Evolutionary conservation across 2,113 vertebrate genomes (phyloP), one percentile per base, ranked within the genome.

Genomic region (Romanogobio albipinnatus): DNA sequence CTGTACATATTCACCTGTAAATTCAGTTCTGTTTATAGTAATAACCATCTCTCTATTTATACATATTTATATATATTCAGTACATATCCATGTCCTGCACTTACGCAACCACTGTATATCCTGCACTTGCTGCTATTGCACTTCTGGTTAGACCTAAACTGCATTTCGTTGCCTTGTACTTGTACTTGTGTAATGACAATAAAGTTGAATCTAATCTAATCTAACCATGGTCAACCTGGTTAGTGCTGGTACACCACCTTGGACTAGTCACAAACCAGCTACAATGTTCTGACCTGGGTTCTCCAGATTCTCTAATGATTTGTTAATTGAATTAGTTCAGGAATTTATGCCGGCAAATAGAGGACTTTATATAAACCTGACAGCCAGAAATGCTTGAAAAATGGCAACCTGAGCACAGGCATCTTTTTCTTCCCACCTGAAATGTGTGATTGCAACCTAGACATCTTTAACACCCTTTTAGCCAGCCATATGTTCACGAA

Each of bases 401-500:
- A 9, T 13, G 22, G 36, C 5, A 9, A 61, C 36, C 9, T 13
- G 24, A 78, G 15, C 36, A 45, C 13, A 5, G 13, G 9, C 19
- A 22, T 22, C 2, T 22, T 5, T 49, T 49, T 51, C 43, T 39
- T 53, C 56, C 17, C 80, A 56, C 11, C 22, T 70, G 29, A 71
- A 82, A 82, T 66, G 64, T 70, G 80, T 1, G 66, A 82, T 39
- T 82, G 66, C 64, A 58, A 24, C 26, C 26, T 33, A 56, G 66
- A 39, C 47, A 1, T 13, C 80, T 58, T 82, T 71, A 39, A 71
- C 80, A 33, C 78, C 17, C 0, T 10, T 66, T 33, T 22, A 66
- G n/a, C 47, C 66, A 71, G 64, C 80, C 80, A 82, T 82, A 82
- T 82, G 80, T 70, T 82, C 62, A 9, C 14, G 29, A 82, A 82